Conservation (phyloP, 2,113 vertebrate genomes). For the Entomyzon cyanotis region DNA sequence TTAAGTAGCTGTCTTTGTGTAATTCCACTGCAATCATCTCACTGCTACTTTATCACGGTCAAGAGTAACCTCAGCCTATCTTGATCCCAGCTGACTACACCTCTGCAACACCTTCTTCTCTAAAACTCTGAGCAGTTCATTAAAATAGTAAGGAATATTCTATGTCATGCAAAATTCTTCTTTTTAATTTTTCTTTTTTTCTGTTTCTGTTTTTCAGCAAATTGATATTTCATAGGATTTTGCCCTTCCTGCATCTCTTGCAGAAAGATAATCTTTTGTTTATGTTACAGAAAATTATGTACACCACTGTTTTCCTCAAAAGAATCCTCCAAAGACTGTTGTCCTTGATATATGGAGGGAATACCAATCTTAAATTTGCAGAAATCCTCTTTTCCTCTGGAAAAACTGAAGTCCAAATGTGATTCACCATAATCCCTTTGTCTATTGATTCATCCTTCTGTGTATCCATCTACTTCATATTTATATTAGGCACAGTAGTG, state of each 20-base stretch:
- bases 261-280: neutral
- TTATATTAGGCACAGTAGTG: neutral
- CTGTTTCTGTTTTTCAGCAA: neutral
- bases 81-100: neutral
- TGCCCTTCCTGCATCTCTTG: neutral
- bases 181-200: neutral
- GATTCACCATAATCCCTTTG: neutral
- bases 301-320: neutral
- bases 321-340: neutral
- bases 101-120: conserved; percentile 7
- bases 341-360: neutral
- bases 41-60: neutral
- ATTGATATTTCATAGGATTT: neutral
- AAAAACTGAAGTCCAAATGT: neutral
- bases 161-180: neutral
- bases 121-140: conserved; percentile 19
- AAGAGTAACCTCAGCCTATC: conserved; percentile 4
- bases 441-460: neutral
- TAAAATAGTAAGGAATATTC: neutral
- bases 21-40: neutral
- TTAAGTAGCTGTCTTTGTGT: neutral
- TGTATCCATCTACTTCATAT: neutral
- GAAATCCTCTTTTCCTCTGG: neutral
- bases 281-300: neutral
- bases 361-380: neutral